Evolutionary conservation across 2,888 invertebrate species (phyloP), one percentile per base, ranked within the genome.

Genomic region (Trichogramma evanescens): DNA sequence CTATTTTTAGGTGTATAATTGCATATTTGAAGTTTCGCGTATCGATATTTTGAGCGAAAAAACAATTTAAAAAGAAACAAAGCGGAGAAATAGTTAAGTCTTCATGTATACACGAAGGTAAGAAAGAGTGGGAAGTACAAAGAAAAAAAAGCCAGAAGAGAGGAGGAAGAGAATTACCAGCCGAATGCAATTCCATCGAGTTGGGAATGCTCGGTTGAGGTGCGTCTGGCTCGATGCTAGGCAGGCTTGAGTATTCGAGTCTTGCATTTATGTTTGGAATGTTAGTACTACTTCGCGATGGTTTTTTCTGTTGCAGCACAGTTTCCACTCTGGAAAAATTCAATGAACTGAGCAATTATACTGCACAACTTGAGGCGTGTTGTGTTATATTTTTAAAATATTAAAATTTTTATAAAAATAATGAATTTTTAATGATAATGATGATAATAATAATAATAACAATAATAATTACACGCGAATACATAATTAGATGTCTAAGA

Each of bases 221-320:
- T 49, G 72, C 68, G 55, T 77, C 77, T 26, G 80, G 72, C 54
- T 77, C 74, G 63, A 81, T 68, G 40, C 71, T 69, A 4, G 79
- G 74, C 48, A 82, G 73, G 1, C 78, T 67, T 0, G 81, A 78
- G 66, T 80, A 82, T 58, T 81, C 78, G 67, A 81, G 70, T 63
- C 74, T 70, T 38, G 75, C 72, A 40, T 70, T 74, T 57, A 81
- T 71, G 49, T 70, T 74, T 43, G 80, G 74, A 58, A 76, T 74
- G 64, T 74, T 72, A 42, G 71, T 66, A 60, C 69, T 72, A 49
- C 63, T 71, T 6, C 74, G 69, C 10, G 73, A 71, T 26, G 74
- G 72, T 65, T 74, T 71, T 66, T 74, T 76, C 61, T 79, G 78
- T 61, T 79, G 78, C 58, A 82, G 65, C 6, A 73, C 69, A 5